Percentiles rank a stretch among this genome's conserved stretches.
Evolutionary conservation across 2,113 vertebrate genomes (phyloP).

Genomic region (Seriola rivoliana): DNA sequence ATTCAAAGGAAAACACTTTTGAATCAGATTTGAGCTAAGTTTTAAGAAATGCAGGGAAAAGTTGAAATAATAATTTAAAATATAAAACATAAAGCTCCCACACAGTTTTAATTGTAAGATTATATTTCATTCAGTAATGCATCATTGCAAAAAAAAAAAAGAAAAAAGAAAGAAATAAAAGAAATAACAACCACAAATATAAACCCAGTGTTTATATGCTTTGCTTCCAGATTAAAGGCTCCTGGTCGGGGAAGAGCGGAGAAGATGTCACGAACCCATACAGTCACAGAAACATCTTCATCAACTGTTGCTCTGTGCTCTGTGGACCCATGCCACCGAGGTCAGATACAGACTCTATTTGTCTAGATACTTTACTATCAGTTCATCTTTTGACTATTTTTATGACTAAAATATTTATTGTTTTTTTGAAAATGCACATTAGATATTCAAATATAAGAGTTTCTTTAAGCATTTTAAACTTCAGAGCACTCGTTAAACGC

Average conservation of each 20-base stretch:
- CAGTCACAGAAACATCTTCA: constrained; percentile 92
- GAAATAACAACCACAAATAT: too few species aligned
- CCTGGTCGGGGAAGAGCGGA: constrained; percentile 94
- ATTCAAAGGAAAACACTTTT: too few species aligned
- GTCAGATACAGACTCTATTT: constrained; percentile 42
- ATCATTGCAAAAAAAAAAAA: not conserved
- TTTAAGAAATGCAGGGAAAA: too few species aligned
- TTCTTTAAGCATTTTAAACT: too few species aligned
- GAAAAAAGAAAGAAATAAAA: too few species aligned
- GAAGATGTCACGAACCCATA: constrained; percentile 92
- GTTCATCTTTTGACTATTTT: not conserved
- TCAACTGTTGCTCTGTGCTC: constrained; percentile 94
- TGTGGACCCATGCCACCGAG: constrained; percentile 95
- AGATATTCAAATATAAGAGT: not conserved
- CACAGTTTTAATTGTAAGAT: not conserved
- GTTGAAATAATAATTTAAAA: too few species aligned
- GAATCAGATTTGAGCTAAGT: too few species aligned
- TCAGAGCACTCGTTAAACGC: not conserved
- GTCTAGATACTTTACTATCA: too few species aligned
- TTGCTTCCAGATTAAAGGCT: constrained; percentile 92
- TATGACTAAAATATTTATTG: not conserved
- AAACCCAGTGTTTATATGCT: not conserved
- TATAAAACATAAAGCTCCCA: too few species aligned
- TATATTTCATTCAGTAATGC: not conserved
- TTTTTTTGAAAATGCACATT: not conserved